Base-by-base conservation (phyloP, 2,113 vertebrate genomes). In the Lonchura striata region DNA sequence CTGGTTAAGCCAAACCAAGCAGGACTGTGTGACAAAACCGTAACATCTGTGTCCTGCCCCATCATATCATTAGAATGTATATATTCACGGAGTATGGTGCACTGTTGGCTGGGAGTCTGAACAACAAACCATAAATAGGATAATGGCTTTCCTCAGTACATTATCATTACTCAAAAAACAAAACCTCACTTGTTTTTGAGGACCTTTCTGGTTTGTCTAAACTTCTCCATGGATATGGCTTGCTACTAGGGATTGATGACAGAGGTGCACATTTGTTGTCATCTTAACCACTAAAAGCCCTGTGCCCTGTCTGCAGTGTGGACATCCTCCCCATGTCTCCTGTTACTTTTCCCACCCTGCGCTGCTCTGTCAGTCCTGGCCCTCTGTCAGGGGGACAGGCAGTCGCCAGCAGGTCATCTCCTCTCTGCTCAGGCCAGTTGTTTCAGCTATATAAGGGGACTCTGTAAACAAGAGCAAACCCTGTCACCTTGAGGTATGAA, bases 91-190 rank as follows among this genome's bases (percentile, higher is more conserved):
- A 46, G 31, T 77, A 86, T 77, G 75, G 88, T 93, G 72, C 0
- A 0, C 56, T 88, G 88, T 31, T 96, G 92, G 94, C 93, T 71
- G 68, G 80, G 82, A 96, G 68, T 88, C 94, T 90, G 92, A 92
- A 92, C 82, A 92, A 94, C 94, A 96, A 96, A 93, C 80, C 90
- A 89, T 86, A 95, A 96, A 96, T 92, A 96, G 88, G 91, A 92
- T 65, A 95, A 70, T 92, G 71, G 46, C 66, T 90, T 91, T 79
- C 86, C 70, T 90, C 77, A 59, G 33, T 76, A 90, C 56, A 84
- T 95, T 69, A 74, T 50, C 65, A 77, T 94, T 66, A 72, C 90
- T 95, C 95, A 88, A 53, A 70, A 66, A 93, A 74, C 75, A 94
- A 87, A 95, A 75, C 85, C 79, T 95, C 87, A 85, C 61, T 87